A percentile compares a stretch with the other conserved stretches of the same genome.
These are phyloP conservation scores for Drosophila quadrilineata DNA, from an alignment of 1,140 invertebrate genomes.

Conservation along the genomic window DNA sequence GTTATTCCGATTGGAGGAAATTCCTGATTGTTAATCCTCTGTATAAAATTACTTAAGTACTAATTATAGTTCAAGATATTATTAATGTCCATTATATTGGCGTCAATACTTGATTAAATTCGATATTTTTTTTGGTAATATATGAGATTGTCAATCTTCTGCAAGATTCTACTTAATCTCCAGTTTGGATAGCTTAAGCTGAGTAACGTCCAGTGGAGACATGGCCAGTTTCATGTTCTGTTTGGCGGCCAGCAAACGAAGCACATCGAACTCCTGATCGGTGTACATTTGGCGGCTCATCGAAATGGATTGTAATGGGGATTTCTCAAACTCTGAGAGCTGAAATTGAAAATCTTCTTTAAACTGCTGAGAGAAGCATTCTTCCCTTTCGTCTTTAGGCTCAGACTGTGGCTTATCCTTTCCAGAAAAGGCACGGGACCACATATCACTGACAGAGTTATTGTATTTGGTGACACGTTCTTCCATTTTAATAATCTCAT, in stretches of 20 bases:
- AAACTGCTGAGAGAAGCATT: not conserved
- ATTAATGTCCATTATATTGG: no score
- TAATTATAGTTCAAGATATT: no score
- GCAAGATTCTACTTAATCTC: conserved; percentile 15
- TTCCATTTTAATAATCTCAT: conserved; percentile 35
- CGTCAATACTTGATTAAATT: no score
- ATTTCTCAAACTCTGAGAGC: conserved; percentile 24
- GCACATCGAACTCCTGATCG: conserved; percentile 18
- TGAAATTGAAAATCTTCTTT: conserved; percentile 22
- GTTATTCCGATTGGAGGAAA: no score
- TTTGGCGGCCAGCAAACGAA: conserved; percentile 18
- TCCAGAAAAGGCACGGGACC: conserved; percentile 39
- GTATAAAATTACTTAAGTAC: no score
- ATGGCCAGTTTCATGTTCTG: conserved; percentile 35
- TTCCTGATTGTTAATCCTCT: no score
- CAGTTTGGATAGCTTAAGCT: conserved; percentile 41
- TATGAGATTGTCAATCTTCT: no score
- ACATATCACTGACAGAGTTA: conserved; percentile 35
- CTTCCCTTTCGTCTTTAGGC: not conserved
- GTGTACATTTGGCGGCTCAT: conserved; percentile 37
- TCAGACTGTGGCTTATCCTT: not conserved
- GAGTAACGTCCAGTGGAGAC: conserved; percentile 40
- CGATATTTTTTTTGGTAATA: no score
- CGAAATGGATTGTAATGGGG: not conserved
- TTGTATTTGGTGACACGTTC: conserved; percentile 46